These are phyloP conservation scores for Danio aesculapii DNA, from an alignment of 2,797 vertebrate species.

Conservation along the genomic window DNA sequence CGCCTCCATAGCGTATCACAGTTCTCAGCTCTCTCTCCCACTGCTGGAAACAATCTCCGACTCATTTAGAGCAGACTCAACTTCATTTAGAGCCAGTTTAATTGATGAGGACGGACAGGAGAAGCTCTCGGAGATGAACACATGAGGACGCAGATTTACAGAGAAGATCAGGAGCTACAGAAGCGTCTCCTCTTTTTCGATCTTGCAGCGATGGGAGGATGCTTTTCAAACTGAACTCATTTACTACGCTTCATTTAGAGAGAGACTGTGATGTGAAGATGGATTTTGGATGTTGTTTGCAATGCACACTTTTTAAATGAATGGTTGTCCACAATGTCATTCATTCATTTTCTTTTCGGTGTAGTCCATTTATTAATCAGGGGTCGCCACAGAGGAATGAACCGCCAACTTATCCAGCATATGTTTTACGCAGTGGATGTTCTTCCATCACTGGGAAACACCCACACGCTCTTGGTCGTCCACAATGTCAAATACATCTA, in stretches of 20 bases:
- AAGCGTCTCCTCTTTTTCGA: neutral
- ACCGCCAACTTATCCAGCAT: too few species aligned
- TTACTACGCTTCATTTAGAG: constrained; percentile 1
- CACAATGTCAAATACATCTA: neutral
- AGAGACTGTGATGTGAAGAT: constrained; percentile 2
- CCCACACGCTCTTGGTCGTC: too few species aligned
- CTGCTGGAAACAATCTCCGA: constrained; percentile 33
- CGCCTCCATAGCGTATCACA: constrained; percentile 4
- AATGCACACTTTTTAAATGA: neutral
- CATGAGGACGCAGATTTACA: neutral
- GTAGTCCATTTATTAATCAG: too few species aligned
- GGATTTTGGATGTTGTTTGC: neutral
- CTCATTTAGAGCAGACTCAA: constrained; percentile 12
- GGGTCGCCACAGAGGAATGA: too few species aligned
- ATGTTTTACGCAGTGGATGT: too few species aligned
- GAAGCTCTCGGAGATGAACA: neutral
- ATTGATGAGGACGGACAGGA: constrained; percentile 28
- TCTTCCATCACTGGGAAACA: too few species aligned
- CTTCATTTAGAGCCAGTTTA: constrained; percentile 13
- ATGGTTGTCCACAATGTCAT: neutral
- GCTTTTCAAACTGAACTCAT: neutral
- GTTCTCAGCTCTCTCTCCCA: neutral
- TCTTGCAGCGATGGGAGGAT: neutral
- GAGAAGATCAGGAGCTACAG: neutral
- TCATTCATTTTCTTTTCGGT: too few species aligned